Base-by-base conservation (phyloP, 2,113 vertebrate species). In the Nerophis ophidion region DNA sequence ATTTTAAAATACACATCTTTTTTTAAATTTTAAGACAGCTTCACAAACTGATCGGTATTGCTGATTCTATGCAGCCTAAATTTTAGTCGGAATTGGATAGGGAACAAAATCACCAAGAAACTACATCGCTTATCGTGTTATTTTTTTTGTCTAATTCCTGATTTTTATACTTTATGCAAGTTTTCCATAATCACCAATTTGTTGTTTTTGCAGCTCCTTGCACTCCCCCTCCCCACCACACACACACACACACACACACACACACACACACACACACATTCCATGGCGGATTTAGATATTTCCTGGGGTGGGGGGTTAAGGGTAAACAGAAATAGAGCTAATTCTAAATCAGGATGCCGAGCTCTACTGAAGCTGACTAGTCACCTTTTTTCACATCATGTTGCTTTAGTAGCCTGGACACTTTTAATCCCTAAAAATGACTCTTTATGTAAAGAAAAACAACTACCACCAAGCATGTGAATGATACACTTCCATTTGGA, bases 331-430 rank as follows among this genome's bases (percentile, higher is more conserved):
- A 90, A 87, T 88, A 90, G 88, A 86, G 81, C 69, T 72, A 66
- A 71, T 84, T 87, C 80, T 88, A 88, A 90, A 89, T 87, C 82
- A 86, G 87, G 86, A 87, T 77, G 67, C 48, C 71, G 65, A 69
- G 74, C 67, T 78, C 11, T 9, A 68, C 75, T 77, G 68, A 57
- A 55, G 69, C 70, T 66, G 75, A 55, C 60, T 44, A 16, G 4
- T 13, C 67, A 6, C 46, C 58, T 65, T 58, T 66, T 50, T 38
- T 38, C 36, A 38, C 36, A 8, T 26, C 26, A 26, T 26, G 26
- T 26, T 26, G 19, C 50, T 36, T 57, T 56, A 8, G 63, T 57
- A 68, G 76, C 69, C 60, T 63, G 75, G 70, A 45, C 72, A 59
- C 65, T 65, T 64, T n/a, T 34, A 33, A 4, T 26, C 55, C 17